phyloP scores from a whole-genome alignment of 2,797 vertebrate genomes.

The Neomorphus geoffroyi region DNA sequence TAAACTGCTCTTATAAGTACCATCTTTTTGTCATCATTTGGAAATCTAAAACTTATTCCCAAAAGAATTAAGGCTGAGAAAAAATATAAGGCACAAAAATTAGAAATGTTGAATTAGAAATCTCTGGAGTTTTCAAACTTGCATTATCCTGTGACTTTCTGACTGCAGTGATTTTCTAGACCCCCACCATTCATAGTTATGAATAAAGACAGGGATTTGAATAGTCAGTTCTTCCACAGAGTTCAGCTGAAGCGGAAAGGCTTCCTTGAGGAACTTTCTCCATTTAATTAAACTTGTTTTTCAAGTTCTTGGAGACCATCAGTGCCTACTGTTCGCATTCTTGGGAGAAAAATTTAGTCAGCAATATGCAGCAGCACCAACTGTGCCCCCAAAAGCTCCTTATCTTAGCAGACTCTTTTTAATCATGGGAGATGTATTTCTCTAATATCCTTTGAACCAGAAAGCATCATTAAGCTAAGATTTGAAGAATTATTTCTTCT shows the following conservation, averaged over 20 bases:
- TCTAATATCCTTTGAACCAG: background rate
- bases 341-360: background rate
- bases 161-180: background rate
- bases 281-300: background rate
- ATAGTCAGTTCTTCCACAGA: background rate
- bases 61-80: background rate
- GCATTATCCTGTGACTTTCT: background rate
- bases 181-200: background rate
- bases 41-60: background rate
- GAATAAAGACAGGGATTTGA: background rate
- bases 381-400: background rate
- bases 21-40: background rate
- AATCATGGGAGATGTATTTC: background rate
- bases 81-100: background rate
- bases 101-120: background rate
- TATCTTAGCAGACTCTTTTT: background rate
- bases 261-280: background rate
- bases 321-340: background rate
- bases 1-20: fast-evolving
- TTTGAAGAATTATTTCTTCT: background rate
- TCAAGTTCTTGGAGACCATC: background rate
- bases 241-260: background rate
- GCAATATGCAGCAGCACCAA: background rate
- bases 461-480: background rate
- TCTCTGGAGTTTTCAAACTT: background rate